phyloP scores from a whole-genome alignment of 2,113 vertebrate genomes.

The Brachypodius melanocephalos region DNA sequence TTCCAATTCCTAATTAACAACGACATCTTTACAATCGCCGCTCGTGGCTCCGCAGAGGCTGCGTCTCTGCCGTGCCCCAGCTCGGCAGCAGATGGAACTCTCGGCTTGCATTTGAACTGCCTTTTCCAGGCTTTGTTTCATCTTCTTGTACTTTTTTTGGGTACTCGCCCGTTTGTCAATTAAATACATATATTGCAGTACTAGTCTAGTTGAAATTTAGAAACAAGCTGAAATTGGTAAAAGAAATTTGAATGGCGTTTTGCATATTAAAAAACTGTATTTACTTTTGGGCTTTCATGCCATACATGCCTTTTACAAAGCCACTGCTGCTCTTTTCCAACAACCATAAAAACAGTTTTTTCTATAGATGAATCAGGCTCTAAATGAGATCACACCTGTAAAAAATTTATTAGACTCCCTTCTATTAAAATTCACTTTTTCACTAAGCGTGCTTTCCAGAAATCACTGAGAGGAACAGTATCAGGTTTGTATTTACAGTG shows the following conservation, averaged over 20 bases:
- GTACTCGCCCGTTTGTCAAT: neutral
- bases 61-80: neutral
- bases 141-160: rapidly evolving
- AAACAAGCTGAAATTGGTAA: neutral
- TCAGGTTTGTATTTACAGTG: neutral
- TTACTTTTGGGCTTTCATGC: neutral
- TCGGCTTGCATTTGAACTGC: neutral
- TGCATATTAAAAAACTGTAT: neutral
- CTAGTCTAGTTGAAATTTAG: neutral
- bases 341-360: rapidly evolving
- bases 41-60: rapidly evolving
- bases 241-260: neutral
- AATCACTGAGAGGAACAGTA: neutral
- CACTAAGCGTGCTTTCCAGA: neutral
- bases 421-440: neutral
- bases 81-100: conserved; percentile 65
- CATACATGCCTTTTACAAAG: rapidly evolving
- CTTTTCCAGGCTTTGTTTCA: rapidly evolving
- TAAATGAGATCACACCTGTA: neutral
- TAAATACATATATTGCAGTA: rapidly evolving
- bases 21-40: neutral
- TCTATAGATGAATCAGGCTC: neutral
- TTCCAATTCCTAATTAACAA: neutral
- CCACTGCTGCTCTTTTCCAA: neutral
- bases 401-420: neutral